Evolutionary conservation across 2,888 invertebrate genomes (phyloP), one percentile per base, ranked within the genome.

Genomic region (Eumerus sabulonum): DNA sequence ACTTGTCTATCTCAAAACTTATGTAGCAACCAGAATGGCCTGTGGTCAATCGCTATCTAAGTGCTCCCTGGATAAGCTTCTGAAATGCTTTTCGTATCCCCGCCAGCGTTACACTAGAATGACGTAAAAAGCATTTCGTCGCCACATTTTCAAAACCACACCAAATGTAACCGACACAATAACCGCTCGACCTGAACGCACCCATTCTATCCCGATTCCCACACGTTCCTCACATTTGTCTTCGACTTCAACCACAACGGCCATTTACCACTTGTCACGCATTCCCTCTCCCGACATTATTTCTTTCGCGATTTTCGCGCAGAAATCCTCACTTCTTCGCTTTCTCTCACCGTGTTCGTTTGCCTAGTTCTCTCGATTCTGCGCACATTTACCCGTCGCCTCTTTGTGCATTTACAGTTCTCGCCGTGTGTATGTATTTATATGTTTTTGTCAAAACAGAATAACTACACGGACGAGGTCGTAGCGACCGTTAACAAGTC

Each of bases 361-460:
- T 70, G 51, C 47, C n/a, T n/a, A n/a, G 12, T 68, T 35, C 47
- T 40, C 5, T 12, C 0, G 59, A 51, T 47, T 74, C 54, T 79
- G 79, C 79, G 79, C 79, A 70, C 19, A 77, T 47, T 56, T 27
- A n/a, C 9, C 19, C 9, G 62, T 1, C 35, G 19, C 27, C 53
- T 77, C 67, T 63, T 73, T 73, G 73, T 67, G 62, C 62, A 67
- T 72, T 62, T 67, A 57, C 62, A 67, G 67, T 67, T 73, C 62
- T 53, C 63, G n/a, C n/a, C n/a, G 71, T 66, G 59, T 63, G 53
- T 63, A 36, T 59, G 62, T 68, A 57, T 36, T 62, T 70, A 13
- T 27, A 27, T 45, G 9, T 56, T n/a, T n/a, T n/a, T n/a, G 70
- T 76, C 16, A 64, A 70, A 70, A 27, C 7, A 27, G 27, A 17